Base-by-base conservation (phyloP, 2,113 vertebrate species). In the Paramisgurnus dabryanus region DNA sequence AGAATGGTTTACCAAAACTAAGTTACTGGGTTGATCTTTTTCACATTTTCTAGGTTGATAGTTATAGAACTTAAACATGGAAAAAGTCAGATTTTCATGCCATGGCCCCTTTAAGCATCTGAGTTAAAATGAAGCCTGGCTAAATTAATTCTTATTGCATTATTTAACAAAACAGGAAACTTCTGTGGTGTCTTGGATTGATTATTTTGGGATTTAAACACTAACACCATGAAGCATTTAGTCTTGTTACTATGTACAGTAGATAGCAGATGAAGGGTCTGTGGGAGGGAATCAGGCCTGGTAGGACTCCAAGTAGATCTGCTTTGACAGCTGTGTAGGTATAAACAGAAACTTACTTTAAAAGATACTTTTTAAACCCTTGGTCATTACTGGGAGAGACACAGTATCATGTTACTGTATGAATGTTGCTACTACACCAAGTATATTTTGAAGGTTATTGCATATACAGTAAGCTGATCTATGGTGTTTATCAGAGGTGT, bases 101-200 rank as follows among this genome's bases (percentile, higher is more conserved):
- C 1, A 22, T 22, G 22, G 22, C 22, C 22, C 22, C 22, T 22
- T 22, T 83, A 75, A 80, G 65, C 39, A 41, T 22, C 34, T 34
- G 17, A 50, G 17, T 71, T 60, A 15, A 17, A 69, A 71, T 71
- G 41, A 73, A 57, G 43, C 66, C 17, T 47, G 34, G 67, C 49
- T 79, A 60, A 84, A 81, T 82, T 3, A 68, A 79, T 66, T 61
- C 66, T 17, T 79, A 17, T 64, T 84, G 41, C 58, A 79, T 83
- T 65, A 84, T 82, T 84, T 57, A 79, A 53, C 4, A 63, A 18
- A 13, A 39, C 1, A 64, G 53, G 15, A 58, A 45, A 61, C 13
- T 1, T 47, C 12, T 17, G 12, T 76, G 17, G 43, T 67, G 43
- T 18, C 58, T 49, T 75, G 64, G 40, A 60, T 67, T 49, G 12